phyloP scores from a whole-genome alignment of 2,888 invertebrate species.

The Ectropis crepuscularia region DNA sequence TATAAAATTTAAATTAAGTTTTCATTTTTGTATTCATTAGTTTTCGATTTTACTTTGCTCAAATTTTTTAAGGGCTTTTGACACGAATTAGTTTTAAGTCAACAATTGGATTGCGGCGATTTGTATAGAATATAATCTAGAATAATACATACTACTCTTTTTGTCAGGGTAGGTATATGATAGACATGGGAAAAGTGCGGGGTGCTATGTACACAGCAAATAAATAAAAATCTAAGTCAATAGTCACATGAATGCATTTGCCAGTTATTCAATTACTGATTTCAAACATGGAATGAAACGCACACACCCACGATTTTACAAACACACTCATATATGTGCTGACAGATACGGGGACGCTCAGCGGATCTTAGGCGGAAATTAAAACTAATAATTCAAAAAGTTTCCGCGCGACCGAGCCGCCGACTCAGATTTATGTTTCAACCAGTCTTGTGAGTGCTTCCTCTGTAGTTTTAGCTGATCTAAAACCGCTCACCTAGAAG shows the following conservation, averaged over 20 bases:
- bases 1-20: no score
- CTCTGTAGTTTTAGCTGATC: conserved; percentile 61
- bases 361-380: conserved; percentile 85
- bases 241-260: background rate
- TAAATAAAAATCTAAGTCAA: background rate
- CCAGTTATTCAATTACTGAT: background rate
- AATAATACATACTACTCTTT: no score
- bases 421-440: conserved; percentile 79
- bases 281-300: conserved; percentile 12
- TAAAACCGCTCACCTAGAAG: conserved; percentile 54
- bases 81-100: no score
- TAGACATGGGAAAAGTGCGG: no score
- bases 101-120: no score
- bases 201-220: no score
- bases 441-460: conserved; percentile 78
- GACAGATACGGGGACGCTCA: conserved; percentile 79
- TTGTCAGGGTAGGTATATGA: no score
- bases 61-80: no score
- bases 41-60: no score
- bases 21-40: no score
- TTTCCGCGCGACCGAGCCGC: conserved; percentile 82
- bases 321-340: conserved; percentile 61
- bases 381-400: conserved; percentile 86
- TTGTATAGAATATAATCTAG: no score
- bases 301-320: conserved; percentile 45